Evolutionary conservation across 2,797 vertebrate species (phyloP).

Genomic region (Chelon auratus): DNA sequence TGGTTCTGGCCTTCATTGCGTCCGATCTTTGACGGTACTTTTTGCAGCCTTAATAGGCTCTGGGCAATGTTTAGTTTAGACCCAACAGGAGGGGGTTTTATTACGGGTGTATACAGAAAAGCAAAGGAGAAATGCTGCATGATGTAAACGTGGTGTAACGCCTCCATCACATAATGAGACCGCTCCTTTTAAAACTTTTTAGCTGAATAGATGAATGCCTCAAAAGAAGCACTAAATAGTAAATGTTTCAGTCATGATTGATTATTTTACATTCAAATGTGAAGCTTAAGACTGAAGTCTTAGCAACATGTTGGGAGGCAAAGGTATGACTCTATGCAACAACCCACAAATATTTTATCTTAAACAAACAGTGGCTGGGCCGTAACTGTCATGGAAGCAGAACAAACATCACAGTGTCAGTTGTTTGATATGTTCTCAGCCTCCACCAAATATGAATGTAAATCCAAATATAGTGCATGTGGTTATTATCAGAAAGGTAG

Average conservation of each 20-base stretch:
- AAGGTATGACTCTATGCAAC: not conserved
- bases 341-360: not conserved
- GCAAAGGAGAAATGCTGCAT: not conserved
- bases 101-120: not conserved
- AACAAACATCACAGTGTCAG: not conserved
- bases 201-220: not conserved
- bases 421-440: not conserved
- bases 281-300: too few relatives aligned
- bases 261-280: not conserved
- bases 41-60: constrained; percentile 11
- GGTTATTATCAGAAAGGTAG: too few relatives aligned
- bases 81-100: not conserved
- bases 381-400: not conserved
- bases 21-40: constrained; percentile 22
- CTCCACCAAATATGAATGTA: not conserved
- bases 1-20: constrained; percentile 33
- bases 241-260: not conserved
- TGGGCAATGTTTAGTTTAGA: constrained; percentile 41
- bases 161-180: not conserved
- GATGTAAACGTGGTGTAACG: not conserved
- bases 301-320: not conserved
- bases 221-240: not conserved
- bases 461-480: too few relatives aligned
- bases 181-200: not conserved
- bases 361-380: not conserved